phyloP scores from a whole-genome alignment of 2,888 invertebrate species.

The Cerastoderma edule region DNA sequence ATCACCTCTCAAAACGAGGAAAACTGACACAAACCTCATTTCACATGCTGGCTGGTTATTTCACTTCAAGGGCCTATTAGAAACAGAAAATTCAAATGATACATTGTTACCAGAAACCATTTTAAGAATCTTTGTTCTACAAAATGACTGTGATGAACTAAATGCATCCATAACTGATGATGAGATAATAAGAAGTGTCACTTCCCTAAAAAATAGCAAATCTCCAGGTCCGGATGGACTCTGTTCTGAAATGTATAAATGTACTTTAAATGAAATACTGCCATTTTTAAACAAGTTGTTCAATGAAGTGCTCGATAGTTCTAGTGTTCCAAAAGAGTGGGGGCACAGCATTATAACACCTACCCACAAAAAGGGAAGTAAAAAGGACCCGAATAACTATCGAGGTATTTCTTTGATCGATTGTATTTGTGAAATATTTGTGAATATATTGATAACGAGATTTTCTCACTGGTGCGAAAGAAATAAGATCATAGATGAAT shows the following conservation, averaged over 20 bases:
- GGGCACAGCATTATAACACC: not conserved
- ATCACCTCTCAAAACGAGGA: not conserved
- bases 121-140: not conserved
- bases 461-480: not conserved
- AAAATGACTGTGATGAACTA: not conserved
- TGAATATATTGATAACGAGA: not conserved
- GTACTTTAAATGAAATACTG: not conserved
- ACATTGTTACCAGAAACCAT: not conserved
- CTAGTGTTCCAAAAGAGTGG: conserved; percentile 24
- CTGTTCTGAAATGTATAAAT: conserved; percentile 28
- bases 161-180: conserved; percentile 12
- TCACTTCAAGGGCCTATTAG: not conserved
- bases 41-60: not conserved
- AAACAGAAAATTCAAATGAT: not conserved
- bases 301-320: conserved; percentile 19
- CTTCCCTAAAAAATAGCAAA: conserved; percentile 14
- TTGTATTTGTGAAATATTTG: conserved; percentile 9
- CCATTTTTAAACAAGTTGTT: conserved; percentile 8
- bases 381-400: conserved; percentile 28
- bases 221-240: conserved; percentile 33
- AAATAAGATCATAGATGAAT: conserved; percentile 22
- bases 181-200: conserved; percentile 23
- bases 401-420: not conserved
- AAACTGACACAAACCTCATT: not conserved
- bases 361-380: conserved; percentile 26